phyloP scores from a whole-genome alignment of 2,797 vertebrate genomes.

The Micromesistius poutassou region DNA sequence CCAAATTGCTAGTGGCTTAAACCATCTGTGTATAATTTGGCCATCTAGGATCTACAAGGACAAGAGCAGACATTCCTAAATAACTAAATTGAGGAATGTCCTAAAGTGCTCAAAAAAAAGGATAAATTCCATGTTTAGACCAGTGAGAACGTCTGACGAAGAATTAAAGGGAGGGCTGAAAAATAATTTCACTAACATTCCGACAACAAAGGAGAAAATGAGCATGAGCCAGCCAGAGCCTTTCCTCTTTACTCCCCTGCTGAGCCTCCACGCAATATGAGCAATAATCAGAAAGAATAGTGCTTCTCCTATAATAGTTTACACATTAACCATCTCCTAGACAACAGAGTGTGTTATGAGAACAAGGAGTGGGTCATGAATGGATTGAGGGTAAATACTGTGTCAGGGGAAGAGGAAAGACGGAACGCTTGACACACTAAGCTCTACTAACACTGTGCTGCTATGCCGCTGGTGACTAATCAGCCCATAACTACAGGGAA shows the following conservation, averaged over 20 bases:
- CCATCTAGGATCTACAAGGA: neutral
- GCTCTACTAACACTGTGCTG: conserved; percentile 25
- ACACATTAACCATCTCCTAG: conserved; percentile 33
- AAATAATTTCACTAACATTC: neutral
- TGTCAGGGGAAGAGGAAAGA: conserved; percentile 15
- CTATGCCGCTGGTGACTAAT: neutral
- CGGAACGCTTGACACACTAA: conserved; percentile 20
- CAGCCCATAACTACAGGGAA: neutral
- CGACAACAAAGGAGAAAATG: neutral
- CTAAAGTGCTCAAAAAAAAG: neutral
- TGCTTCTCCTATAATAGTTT: conserved; percentile 34
- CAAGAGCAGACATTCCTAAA: neutral
- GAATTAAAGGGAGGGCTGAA: neutral
- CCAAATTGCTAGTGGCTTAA: neutral
- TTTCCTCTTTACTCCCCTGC: neutral
- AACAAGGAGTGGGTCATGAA: conserved; percentile 16
- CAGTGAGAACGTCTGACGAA: neutral
- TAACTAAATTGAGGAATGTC: neutral
- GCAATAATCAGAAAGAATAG: conserved; percentile 29
- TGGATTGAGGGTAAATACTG: conserved; percentile 10
- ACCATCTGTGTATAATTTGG: neutral
- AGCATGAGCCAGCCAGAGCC: neutral
- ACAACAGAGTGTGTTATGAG: conserved; percentile 32
- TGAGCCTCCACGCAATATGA: conserved; percentile 33
- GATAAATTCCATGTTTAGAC: neutral